Percentiles rank a stretch among this genome's conserved stretches.
Conservation (phyloP, 2,113 vertebrate genomes). For the Prionailurus bengalensis region DNA sequence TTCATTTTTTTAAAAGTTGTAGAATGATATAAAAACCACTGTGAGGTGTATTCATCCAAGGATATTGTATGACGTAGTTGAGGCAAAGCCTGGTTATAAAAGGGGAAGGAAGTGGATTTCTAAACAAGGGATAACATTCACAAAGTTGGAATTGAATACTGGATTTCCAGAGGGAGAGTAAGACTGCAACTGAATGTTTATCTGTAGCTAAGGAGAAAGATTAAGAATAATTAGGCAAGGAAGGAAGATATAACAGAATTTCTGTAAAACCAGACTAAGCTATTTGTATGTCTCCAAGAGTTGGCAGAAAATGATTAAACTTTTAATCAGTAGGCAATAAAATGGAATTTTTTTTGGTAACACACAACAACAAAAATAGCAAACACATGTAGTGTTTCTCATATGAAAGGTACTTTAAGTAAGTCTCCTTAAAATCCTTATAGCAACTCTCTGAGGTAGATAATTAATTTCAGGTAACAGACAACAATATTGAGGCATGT, state of each 20-base stretch:
- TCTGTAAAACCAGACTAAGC: background rate
- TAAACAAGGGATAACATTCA: background rate
- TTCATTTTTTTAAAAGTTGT: background rate
- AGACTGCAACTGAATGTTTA: background rate
- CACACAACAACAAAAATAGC: background rate
- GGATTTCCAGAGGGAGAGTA: background rate
- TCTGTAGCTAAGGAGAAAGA: background rate
- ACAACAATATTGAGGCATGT: background rate
- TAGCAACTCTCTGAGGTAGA: background rate
- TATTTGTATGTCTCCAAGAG: background rate
- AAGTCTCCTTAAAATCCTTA: background rate
- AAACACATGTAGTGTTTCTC: background rate
- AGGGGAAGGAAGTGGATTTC: background rate
- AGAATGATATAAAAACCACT: background rate
- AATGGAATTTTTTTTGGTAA: background rate
- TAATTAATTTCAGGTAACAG: background rate
- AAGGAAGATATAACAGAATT: background rate
- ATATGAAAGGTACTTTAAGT: background rate
- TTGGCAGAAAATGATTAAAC: background rate
- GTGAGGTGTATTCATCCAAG: background rate
- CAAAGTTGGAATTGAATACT: background rate
- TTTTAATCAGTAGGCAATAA: background rate
- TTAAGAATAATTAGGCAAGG: background rate
- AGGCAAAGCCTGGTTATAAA: background rate
- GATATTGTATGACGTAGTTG: background rate